Percentiles rank a stretch among this genome's conserved stretches.
phyloP scores from a whole-genome alignment of 2,888 invertebrate genomes.

The Papilio protenor region DNA sequence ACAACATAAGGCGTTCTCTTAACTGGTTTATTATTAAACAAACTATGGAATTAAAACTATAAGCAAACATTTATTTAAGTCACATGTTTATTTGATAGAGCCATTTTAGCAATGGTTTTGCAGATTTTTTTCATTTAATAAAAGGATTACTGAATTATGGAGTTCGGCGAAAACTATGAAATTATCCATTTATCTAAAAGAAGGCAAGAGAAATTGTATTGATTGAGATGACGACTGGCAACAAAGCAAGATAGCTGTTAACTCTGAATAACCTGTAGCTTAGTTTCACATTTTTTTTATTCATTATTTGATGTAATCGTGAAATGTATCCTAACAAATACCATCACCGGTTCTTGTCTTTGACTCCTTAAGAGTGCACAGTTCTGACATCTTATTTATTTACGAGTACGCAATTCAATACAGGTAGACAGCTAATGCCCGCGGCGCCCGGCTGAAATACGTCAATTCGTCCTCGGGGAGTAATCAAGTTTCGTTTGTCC shows the following conservation, averaged over 20 bases:
- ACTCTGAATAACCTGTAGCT: too few relatives aligned
- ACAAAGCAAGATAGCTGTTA: background rate
- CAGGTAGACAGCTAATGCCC: background rate
- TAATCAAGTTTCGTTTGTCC: slow-evolving; percentile 38
- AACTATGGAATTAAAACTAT: background rate
- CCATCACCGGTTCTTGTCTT: background rate
- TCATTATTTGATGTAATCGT: background rate
- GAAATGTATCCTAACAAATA: background rate
- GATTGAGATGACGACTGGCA: background rate
- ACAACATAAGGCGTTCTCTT: background rate
- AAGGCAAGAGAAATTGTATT: too few relatives aligned
- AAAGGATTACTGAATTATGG: background rate
- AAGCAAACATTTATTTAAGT: background rate
- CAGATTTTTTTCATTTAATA: background rate
- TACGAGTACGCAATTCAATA: slow-evolving; percentile 17
- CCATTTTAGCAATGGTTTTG: background rate
- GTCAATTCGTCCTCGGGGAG: slow-evolving; percentile 38
- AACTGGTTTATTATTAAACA: background rate
- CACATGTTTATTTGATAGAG: background rate
- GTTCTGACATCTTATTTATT: background rate
- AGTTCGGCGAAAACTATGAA: background rate
- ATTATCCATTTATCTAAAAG: too few relatives aligned
- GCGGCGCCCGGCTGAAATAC: slow-evolving; percentile 30
- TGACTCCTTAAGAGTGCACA: background rate
- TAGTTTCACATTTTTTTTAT: too few relatives aligned